A percentile compares a stretch with the other conserved stretches of the same genome.
Evolutionary conservation across 2,888 invertebrate genomes (phyloP).

Genomic region (Cantharis nigra): DNA sequence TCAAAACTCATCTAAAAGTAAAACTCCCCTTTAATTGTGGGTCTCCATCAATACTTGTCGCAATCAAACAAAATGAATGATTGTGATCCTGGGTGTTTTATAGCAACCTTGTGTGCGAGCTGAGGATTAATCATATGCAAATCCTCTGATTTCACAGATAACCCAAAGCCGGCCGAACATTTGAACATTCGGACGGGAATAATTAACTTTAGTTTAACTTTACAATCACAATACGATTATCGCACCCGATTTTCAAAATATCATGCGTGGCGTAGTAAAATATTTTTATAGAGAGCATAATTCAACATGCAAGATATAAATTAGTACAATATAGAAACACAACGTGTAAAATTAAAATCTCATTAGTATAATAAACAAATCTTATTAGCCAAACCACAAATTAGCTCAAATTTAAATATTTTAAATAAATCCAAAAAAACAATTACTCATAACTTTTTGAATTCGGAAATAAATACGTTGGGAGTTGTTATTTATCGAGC

Average conservation of each 20-base stretch:
- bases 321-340: not conserved
- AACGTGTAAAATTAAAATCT: conserved; percentile 1
- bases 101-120: conserved; percentile 46
- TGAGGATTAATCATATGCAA: conserved; percentile 51
- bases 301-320: conserved; percentile 2
- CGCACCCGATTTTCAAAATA: conserved; percentile 12
- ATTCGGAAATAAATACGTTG: not conserved
- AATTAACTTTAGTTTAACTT: conserved; percentile 29
- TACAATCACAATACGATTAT: conserved; percentile 20
- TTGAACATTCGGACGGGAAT: conserved; percentile 33
- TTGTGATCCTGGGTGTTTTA: conserved; percentile 46
- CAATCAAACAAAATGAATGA: conserved; percentile 45
- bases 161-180: conserved; percentile 23
- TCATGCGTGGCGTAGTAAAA: not conserved
- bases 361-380: not conserved
- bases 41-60: conserved; percentile 43
- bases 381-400: not conserved
- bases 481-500: not conserved
- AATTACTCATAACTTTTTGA: not conserved
- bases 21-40: conserved; percentile 30
- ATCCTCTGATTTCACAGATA: conserved; percentile 40
- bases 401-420: not conserved
- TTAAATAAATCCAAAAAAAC: not conserved
- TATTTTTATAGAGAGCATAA: not conserved
- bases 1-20: conserved; percentile 15